A percentile compares a stretch with the other conserved stretches of the same genome.
Conservation (phyloP, 2,888 invertebrate genomes). For the Nasonia oneida region DNA sequence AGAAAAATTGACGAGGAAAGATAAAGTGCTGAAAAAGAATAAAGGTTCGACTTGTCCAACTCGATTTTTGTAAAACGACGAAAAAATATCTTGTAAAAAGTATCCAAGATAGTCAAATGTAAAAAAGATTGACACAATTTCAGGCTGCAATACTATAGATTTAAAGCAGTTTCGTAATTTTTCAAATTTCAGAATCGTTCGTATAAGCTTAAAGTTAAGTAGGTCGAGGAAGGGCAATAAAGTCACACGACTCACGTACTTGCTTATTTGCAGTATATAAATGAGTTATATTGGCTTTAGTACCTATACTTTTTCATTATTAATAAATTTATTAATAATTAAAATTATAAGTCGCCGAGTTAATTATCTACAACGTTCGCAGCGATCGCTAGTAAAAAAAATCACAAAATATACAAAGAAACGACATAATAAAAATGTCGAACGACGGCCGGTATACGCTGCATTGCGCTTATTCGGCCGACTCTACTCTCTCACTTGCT, state of each 20-base stretch:
- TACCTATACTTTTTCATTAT: constrained; percentile 72
- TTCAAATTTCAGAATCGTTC: constrained; percentile 50
- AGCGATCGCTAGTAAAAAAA: constrained; percentile 73
- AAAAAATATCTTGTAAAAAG: constrained; percentile 54
- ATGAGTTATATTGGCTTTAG: constrained; percentile 71
- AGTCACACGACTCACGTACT: constrained; percentile 54
- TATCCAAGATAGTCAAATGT: constrained; percentile 49
- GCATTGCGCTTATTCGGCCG: constrained; percentile 26
- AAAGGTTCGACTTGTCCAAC: constrained; percentile 38
- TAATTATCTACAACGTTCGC: constrained; percentile 78
- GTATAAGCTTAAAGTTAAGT: constrained; percentile 58
- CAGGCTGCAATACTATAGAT: constrained; percentile 27
- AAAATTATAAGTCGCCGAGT: constrained; percentile 75
- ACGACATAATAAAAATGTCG: constrained; percentile 58
- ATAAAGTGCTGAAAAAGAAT: constrained; percentile 53
- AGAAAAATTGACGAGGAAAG: constrained; percentile 53
- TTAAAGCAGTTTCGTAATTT: constrained; percentile 52
- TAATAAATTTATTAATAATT: constrained; percentile 70
- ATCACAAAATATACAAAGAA: constrained; percentile 79
- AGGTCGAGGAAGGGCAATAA: constrained; percentile 59
- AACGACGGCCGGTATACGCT: constrained; percentile 23
- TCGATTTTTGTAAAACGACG: constrained; percentile 53
- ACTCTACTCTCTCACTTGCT: constrained; percentile 42
- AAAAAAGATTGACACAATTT: constrained; percentile 52
- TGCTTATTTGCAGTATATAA: constrained; percentile 61